Base-by-base conservation (phyloP, 2,113 vertebrate species). In the Apteryx owenii region DNA sequence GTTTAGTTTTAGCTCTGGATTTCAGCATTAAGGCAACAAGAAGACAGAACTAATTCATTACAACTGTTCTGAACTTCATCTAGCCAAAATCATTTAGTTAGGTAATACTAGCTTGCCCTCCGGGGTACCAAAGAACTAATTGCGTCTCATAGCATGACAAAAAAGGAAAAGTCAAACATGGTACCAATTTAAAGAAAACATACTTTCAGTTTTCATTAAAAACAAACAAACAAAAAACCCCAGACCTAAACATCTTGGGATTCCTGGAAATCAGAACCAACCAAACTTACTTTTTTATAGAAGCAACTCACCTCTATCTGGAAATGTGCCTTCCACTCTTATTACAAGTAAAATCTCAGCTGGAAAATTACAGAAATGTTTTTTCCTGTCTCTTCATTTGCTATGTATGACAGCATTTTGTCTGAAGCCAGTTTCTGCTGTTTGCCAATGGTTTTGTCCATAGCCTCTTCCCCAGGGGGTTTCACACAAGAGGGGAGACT, bases 401-500 rank as follows among this genome's bases (percentile, higher is more conserved):
- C 94, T 96, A 95, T 71, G 94, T 95, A 80, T 97, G 96, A 97
- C 95, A 96, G 95, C 94, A 95, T 96, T 97, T 95, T 97, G 94
- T 97, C 88, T 97, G 96, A 97, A 95, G 95, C 88, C 93, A 90
- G 95, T 97, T 97, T 95, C 96, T 94, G 94, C 94, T 96, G 82
- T 95, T 91, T 97, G 95, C 88, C 95, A 96, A 97, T 91, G 95
- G 96, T 93, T 96, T 95, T 97, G 97, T 97, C 96, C 95, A 96
- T 95, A 96, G 96, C 96, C 95, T 96, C 97, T 97, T 95, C 85
- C 96, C 96, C 95, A 90, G 88, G 91, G 95, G 94, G 85, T 97
- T 97, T 97, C 96, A 96, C 96, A 96, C 96, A 96, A 96, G 96
- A 95, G 95, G 93, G 90, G n/a, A 97, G 96, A 97, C 96, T 97